Evolutionary conservation across 1,140 invertebrate species (phyloP).

Genomic region (Drosophila hydei): DNA sequence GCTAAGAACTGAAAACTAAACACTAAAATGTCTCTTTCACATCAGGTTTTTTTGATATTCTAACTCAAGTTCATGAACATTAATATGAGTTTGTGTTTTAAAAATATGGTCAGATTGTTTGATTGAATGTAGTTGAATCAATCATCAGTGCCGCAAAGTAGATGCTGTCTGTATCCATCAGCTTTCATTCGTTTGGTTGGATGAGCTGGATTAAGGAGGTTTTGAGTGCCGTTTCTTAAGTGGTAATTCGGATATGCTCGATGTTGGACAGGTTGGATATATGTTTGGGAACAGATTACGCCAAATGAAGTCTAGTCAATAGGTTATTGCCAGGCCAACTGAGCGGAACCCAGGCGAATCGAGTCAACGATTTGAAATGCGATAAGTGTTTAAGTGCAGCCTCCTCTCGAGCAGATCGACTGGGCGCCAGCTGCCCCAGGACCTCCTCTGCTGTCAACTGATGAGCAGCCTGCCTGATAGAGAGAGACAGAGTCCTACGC

Average conservation of each 20-base stretch:
- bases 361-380: conserved; percentile 41
- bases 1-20: too few species aligned
- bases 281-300: conserved; percentile 2
- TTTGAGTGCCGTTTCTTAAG: not conserved
- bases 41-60: too few species aligned
- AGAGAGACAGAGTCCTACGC: not conserved
- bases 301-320: conserved; percentile 38
- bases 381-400: conserved; percentile 62
- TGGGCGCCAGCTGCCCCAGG: not conserved
- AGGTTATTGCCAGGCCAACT: conserved; percentile 51
- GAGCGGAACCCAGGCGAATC: conserved; percentile 6
- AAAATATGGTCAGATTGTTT: too few species aligned
- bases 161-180: not conserved
- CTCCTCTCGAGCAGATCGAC: conserved; percentile 12
- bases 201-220: not conserved
- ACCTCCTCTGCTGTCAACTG: not conserved
- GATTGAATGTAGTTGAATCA: not conserved
- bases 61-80: too few species aligned
- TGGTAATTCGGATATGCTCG: not conserved
- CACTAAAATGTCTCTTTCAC: too few species aligned
- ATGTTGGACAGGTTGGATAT: not conserved
- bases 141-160: not conserved
- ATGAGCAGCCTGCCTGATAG: not conserved
- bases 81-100: too few species aligned
- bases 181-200: not conserved